Evolutionary conservation across 2,888 invertebrate species (phyloP).

Genomic region (Crepidodera aurea): DNA sequence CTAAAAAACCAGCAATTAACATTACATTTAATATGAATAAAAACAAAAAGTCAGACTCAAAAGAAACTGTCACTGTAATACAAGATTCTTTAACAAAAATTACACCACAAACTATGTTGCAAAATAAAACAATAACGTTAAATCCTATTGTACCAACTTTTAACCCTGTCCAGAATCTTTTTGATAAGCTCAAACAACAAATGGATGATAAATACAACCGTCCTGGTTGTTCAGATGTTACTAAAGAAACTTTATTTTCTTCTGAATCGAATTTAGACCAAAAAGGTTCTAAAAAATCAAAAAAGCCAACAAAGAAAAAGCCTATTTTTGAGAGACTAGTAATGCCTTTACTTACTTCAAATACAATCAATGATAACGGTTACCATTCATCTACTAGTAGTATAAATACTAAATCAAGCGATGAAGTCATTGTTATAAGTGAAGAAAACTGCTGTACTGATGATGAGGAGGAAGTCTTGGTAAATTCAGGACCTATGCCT

Average conservation of each 20-base stretch:
- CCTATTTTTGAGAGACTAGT: slow-evolving; percentile 4
- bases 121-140: slow-evolving; percentile 24
- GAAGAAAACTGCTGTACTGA: neutral
- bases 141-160: slow-evolving; percentile 26
- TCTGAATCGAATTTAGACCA: neutral
- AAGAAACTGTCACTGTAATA: slow-evolving; percentile 1
- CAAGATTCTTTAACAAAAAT: slow-evolving; percentile 20
- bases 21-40: slow-evolving; percentile 36
- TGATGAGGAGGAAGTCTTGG: neutral
- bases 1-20: slow-evolving; percentile 34
- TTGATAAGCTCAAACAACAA: slow-evolving; percentile 41
- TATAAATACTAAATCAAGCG: neutral
- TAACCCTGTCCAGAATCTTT: slow-evolving; percentile 41
- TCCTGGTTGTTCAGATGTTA: slow-evolving; percentile 1
- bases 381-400: slow-evolving; percentile 7
- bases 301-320: slow-evolving; percentile 15
- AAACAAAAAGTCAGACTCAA: slow-evolving; percentile 9
- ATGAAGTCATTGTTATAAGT: slow-evolving; percentile 10
- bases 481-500: slow-evolving; percentile 6
- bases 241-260: slow-evolving; percentile 7
- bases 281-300: neutral
- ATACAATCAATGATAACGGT: slow-evolving; percentile 13
- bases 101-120: slow-evolving; percentile 15
- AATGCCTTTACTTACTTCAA: slow-evolving; percentile 11
- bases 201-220: slow-evolving; percentile 16